Evolutionary conservation across 2,113 vertebrate genomes (phyloP).

Genomic region (Manacus vitellinus): DNA sequence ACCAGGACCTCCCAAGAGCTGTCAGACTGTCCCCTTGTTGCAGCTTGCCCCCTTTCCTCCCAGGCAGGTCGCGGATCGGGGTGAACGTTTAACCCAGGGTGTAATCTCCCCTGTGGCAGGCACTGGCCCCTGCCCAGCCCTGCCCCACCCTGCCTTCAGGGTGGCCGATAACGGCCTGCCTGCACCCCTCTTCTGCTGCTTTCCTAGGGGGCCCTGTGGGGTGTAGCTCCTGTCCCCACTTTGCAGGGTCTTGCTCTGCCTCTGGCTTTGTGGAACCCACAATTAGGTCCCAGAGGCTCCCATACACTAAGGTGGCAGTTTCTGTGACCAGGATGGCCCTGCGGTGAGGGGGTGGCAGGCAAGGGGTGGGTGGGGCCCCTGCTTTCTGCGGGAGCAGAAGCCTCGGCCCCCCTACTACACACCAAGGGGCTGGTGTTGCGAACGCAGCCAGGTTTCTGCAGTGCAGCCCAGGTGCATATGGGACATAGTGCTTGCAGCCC

Average conservation of each 20-base stretch:
- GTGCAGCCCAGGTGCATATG: background rate
- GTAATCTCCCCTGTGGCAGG: constrained; percentile 37
- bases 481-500: background rate
- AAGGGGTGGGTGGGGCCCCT: background rate
- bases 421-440: background rate
- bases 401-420: background rate
- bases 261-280: background rate
- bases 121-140: background rate
- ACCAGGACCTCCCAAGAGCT: rapidly evolving
- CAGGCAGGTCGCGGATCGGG: background rate
- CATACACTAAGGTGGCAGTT: rapidly evolving
- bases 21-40: rapidly evolving
- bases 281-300: background rate
- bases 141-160: background rate
- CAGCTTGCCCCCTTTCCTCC: background rate
- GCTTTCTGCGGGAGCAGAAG: background rate
- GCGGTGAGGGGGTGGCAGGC: rapidly evolving
- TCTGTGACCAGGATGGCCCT: background rate
- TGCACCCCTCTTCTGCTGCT: rapidly evolving
- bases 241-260: background rate
- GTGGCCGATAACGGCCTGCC: background rate
- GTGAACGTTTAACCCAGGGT: background rate
- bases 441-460: background rate
- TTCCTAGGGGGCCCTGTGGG: background rate
- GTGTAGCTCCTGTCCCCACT: background rate